A percentile compares a stretch with the other conserved stretches of the same genome.
These are phyloP conservation scores for Epicampocera succincta DNA, from an alignment of 2,888 invertebrate genomes.

Conservation along the genomic window DNA sequence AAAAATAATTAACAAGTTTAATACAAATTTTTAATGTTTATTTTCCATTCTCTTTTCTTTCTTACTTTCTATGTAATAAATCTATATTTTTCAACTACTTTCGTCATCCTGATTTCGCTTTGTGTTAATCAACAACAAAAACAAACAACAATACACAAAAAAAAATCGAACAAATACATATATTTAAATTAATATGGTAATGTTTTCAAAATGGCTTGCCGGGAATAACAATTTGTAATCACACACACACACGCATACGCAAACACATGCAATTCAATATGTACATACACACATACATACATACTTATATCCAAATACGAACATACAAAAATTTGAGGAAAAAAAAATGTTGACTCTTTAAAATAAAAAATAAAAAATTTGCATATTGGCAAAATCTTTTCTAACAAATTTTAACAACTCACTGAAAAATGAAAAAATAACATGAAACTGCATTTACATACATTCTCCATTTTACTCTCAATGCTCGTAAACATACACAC, in stretches of 20 bases:
- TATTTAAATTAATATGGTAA: slow-evolving; percentile 34
- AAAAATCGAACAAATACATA: slow-evolving; percentile 21
- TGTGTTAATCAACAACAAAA: slow-evolving; percentile 29
- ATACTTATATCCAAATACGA: not conserved
- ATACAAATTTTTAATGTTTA: slow-evolving; percentile 65
- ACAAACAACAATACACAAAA: slow-evolving; percentile 25
- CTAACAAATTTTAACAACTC: slow-evolving; percentile 21
- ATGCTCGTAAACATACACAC: not conserved
- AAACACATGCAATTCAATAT: slow-evolving; percentile 36
- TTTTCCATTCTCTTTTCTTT: slow-evolving; percentile 70
- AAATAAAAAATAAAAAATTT: slow-evolving; percentile 11
- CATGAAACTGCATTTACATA: no score
- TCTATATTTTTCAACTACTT: slow-evolving; percentile 64
- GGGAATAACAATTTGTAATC: slow-evolving; percentile 53
- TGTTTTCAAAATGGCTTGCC: slow-evolving; percentile 33
- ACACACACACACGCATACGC: slow-evolving; percentile 29
- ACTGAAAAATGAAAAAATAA: slow-evolving; percentile 1
- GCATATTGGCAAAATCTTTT: slow-evolving; percentile 31
- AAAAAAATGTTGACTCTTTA: not conserved
- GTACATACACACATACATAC: slow-evolving; percentile 5
- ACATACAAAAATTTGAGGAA: slow-evolving; percentile 24
- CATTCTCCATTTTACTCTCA: not conserved
- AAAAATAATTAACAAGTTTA: not conserved
- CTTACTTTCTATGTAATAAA: slow-evolving; percentile 60
- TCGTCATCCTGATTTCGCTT: slow-evolving; percentile 45